A percentile compares a stretch with the other conserved stretches of the same genome.
Conservation (phyloP, 2,113 vertebrate species). For the Phrynocephalus versicolor region DNA sequence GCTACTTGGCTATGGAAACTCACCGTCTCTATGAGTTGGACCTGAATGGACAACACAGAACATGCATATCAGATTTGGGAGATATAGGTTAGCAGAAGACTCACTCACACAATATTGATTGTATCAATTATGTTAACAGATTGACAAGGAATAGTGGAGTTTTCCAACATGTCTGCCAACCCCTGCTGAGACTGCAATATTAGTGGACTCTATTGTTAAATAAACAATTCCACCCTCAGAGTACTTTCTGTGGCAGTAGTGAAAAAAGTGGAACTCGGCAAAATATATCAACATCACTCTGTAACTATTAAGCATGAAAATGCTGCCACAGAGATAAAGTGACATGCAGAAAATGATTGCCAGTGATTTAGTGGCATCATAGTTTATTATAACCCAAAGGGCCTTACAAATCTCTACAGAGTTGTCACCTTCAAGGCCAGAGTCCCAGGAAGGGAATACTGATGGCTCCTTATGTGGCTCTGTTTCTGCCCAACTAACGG, state of each 20-base stretch:
- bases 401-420: not conserved
- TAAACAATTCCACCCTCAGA: not conserved
- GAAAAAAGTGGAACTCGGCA: not conserved
- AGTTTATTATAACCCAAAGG: not conserved
- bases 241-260: not conserved
- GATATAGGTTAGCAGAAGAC: not conserved
- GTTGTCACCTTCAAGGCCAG: not conserved
- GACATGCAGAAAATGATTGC: not conserved
- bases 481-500: not conserved
- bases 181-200: not conserved
- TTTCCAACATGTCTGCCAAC: not conserved
- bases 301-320: not conserved
- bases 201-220: not conserved
- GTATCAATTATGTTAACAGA: no score
- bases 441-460: not conserved
- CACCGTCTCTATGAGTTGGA: no score
- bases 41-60: no score
- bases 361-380: not conserved
- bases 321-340: not conserved
- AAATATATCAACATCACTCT: not conserved
- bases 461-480: not conserved
- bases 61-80: no score
- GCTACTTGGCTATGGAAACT: no score
- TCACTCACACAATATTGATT: not conserved
- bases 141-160: no score